phyloP scores from a whole-genome alignment of 37 sponge, comb jelly and placozoan genomes.

The Spongilla lacustris region DNA sequence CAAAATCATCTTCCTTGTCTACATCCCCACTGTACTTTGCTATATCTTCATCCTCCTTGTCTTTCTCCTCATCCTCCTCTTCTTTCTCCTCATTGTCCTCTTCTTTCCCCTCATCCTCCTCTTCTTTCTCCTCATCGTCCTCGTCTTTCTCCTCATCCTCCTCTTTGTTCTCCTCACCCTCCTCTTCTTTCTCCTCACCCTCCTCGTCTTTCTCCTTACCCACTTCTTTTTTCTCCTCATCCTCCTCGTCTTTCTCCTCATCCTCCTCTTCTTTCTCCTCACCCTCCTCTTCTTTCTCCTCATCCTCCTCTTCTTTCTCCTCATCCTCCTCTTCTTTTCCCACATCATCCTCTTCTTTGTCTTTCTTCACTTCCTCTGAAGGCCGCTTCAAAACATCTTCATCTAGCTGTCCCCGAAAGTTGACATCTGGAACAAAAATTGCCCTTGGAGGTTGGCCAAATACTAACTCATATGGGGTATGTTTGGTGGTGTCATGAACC shows the following conservation, averaged over 20 bases:
- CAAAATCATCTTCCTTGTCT: not conserved
- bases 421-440: conserved; percentile 39
- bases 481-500: conserved; percentile 50
- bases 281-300: too few relatives aligned
- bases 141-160: not conserved
- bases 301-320: too few relatives aligned
- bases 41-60: not conserved
- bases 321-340: too few relatives aligned
- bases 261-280: too few relatives aligned
- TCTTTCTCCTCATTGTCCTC: not conserved
- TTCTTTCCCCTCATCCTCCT: not conserved
- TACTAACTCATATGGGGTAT: conserved; percentile 40
- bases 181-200: not conserved
- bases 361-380: not conserved
- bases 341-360: not conserved
- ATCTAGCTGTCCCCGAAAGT: conserved; percentile 12
- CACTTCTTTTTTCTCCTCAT: not conserved
- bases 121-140: not conserved
- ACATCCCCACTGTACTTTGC: not conserved
- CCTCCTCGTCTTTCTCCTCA: not conserved
- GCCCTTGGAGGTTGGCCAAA: conserved; percentile 51
- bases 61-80: not conserved
- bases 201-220: not conserved
- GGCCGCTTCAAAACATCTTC: conserved; percentile 29
- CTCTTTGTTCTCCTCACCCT: not conserved